Conservation (phyloP, 1,140 invertebrate genomes). For the Caerostris darwini region DNA sequence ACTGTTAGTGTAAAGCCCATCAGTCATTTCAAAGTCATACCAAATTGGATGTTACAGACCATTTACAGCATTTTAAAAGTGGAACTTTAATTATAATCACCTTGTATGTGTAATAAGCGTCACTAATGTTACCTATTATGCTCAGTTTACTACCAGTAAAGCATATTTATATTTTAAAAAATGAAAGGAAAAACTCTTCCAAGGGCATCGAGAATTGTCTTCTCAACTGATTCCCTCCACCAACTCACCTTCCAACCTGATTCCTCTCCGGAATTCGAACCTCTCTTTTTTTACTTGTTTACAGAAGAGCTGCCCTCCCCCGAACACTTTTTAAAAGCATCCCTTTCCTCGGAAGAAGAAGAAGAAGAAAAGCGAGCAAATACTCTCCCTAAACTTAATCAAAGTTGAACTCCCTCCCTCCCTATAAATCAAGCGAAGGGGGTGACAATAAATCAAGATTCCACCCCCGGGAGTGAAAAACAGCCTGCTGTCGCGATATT, state of each 20-base stretch:
- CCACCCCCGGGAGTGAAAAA: slow-evolving; percentile 38
- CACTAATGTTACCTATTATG: too few relatives aligned
- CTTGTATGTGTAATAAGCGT: too few relatives aligned
- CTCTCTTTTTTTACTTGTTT: not conserved
- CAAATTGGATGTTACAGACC: too few relatives aligned
- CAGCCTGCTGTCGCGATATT: slow-evolving; percentile 66
- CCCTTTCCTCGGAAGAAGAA: not conserved
- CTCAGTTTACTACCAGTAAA: too few relatives aligned
- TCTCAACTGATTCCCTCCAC: too few relatives aligned
- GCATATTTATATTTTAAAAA: too few relatives aligned
- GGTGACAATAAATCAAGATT: slow-evolving; percentile 46
- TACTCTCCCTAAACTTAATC: slow-evolving; percentile 52
- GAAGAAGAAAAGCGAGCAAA: slow-evolving; percentile 2
- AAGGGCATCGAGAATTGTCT: too few relatives aligned
- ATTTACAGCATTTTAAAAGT: too few relatives aligned
- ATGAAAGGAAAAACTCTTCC: too few relatives aligned
- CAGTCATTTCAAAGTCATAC: too few relatives aligned
- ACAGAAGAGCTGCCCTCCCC: not conserved
- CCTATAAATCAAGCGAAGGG: slow-evolving; percentile 59
- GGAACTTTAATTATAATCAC: too few relatives aligned
- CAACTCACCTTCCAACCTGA: not conserved
- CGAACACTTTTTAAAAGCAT: not conserved
- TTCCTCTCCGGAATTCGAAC: not conserved
- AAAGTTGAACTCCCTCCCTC: slow-evolving; percentile 31
- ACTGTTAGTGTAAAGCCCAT: too few relatives aligned